Evolutionary conservation across 1,140 invertebrate genomes (phyloP).

Genomic region (Bombus pascuorum): DNA sequence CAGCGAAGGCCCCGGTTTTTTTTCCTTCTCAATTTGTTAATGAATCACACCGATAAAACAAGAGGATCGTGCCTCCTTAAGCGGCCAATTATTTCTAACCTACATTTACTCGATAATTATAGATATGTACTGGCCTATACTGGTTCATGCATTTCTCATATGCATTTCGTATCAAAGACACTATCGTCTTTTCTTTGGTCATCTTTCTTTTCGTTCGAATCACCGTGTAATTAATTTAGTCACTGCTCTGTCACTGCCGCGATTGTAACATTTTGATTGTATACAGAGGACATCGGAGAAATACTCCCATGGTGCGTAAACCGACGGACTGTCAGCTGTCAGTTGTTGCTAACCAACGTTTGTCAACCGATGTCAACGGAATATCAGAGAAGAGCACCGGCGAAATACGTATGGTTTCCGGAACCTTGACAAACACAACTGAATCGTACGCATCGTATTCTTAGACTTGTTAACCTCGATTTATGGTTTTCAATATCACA

Average conservation of each 20-base stretch:
- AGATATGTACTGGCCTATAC: not conserved
- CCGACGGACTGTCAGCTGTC: constrained; percentile 41
- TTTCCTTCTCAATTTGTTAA: not conserved
- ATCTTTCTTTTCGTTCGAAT: not conserved
- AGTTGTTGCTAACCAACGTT: constrained; percentile 37
- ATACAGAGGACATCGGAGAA: not conserved
- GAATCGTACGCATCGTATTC: not conserved
- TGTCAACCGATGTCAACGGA: constrained; percentile 23
- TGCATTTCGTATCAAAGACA: not conserved
- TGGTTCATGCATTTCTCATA: not conserved
- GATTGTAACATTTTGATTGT: not conserved
- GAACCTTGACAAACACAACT: not conserved
- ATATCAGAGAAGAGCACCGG: not conserved
- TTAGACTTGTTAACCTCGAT: not conserved
- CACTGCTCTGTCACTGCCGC: too few species aligned
- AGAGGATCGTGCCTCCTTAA: not conserved
- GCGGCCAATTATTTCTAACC: constrained; percentile 23
- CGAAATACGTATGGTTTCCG: not conserved
- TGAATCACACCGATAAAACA: not conserved
- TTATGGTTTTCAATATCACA: not conserved
- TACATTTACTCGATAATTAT: not conserved
- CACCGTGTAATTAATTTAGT: constrained; percentile 5
- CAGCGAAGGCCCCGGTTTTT: too few species aligned
- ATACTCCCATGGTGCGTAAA: not conserved
- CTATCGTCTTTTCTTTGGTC: not conserved